Percentiles rank a stretch among this genome's conserved stretches.
Evolutionary conservation across 2,113 vertebrate species (phyloP).

Genomic region (Tricholaema leucomelas): DNA sequence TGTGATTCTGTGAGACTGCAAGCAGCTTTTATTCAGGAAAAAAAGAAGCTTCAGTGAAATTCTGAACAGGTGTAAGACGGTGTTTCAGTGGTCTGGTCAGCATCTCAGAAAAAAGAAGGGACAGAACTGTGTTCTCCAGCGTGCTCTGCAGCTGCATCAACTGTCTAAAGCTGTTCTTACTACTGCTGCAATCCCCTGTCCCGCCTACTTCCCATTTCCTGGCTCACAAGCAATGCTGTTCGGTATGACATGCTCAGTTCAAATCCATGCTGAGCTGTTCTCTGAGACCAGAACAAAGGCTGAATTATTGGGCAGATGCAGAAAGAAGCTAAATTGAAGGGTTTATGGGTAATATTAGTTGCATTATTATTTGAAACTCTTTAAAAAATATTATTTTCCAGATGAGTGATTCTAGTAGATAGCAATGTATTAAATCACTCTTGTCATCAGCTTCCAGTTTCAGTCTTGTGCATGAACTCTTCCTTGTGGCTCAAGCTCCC

Average conservation of each 20-base stretch:
- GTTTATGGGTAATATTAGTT: neutral
- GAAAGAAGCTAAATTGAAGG: neutral
- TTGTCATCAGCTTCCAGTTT: neutral
- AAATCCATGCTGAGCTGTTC: neutral
- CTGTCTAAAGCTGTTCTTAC: neutral
- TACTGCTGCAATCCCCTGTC: neutral
- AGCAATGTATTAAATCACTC: neutral
- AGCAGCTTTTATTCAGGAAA: neutral
- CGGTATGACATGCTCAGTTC: neutral
- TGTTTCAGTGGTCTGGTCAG: neutral
- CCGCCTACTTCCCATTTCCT: neutral
- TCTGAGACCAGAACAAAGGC: neutral
- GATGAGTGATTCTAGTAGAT: neutral
- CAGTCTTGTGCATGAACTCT: neutral
- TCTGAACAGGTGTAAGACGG: neutral
- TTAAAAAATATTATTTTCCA: neutral
- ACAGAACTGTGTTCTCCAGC: neutral
- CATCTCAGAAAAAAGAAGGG: neutral
- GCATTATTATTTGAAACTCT: neutral
- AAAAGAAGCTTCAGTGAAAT: neutral
- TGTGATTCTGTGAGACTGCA: neutral
- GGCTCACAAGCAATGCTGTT: neutral
- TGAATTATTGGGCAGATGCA: neutral
- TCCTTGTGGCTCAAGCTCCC: neutral
- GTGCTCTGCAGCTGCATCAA: neutral